Percentiles rank a stretch among this genome's conserved stretches.
Evolutionary conservation across 2,113 vertebrate genomes (phyloP).

Genomic region (Heterotilapia buettikoferi): DNA sequence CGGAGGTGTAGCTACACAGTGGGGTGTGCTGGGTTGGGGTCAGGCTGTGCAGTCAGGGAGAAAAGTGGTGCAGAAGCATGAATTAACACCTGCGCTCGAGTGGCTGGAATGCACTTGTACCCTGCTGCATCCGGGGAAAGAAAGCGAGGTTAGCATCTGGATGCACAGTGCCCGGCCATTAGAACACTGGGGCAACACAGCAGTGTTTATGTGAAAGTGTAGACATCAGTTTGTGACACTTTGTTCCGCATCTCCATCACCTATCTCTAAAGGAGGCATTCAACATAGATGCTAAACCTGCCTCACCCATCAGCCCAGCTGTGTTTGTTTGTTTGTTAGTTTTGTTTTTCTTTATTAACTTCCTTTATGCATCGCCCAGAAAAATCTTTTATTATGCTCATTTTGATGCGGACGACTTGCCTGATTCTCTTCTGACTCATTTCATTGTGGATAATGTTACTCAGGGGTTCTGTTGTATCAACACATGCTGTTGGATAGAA

Average conservation of each 20-base stretch:
- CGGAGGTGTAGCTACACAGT: neutral
- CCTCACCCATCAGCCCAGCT: neutral
- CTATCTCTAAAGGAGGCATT: neutral
- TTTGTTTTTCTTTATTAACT: slow-evolving; percentile 14
- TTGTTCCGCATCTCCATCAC: neutral
- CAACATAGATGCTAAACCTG: neutral
- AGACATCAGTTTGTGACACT: neutral
- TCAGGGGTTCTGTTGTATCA: slow-evolving; percentile 48
- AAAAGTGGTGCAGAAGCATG: slow-evolving; percentile 55
- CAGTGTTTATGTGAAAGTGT: neutral
- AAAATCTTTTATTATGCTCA: slow-evolving; percentile 23
- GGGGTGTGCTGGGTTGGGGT: slow-evolving; percentile 33
- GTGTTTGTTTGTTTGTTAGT: slow-evolving; percentile 18
- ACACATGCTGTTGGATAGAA: slow-evolving; percentile 45
- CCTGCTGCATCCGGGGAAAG: slow-evolving; percentile 19
- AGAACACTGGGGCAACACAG: slow-evolving; percentile 6
- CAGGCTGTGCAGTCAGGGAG: slow-evolving; percentile 38
- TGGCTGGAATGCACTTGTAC: neutral
- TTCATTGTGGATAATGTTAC: slow-evolving; percentile 53
- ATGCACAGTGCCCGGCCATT: slow-evolving; percentile 45
- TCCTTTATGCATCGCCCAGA: slow-evolving; percentile 9
- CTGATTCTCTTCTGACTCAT: slow-evolving; percentile 32
- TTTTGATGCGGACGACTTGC: slow-evolving; percentile 17
- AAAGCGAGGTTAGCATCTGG: slow-evolving; percentile 58
- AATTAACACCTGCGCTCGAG: slow-evolving; percentile 68